These are phyloP conservation scores for Muscicapa adusta DNA, from an alignment of 2,113 vertebrate species.

Conservation along the genomic window DNA sequence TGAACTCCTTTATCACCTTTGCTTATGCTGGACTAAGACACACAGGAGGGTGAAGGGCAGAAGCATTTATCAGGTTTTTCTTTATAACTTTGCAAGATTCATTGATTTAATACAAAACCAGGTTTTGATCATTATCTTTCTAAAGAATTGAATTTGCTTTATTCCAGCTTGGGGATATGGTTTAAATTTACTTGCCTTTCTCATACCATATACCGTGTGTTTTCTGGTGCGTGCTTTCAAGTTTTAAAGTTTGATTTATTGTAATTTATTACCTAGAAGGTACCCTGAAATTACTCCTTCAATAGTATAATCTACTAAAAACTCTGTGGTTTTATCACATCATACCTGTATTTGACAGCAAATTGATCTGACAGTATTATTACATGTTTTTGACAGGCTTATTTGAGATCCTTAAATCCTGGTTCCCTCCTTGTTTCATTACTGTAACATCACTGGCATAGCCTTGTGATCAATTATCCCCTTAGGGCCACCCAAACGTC, in stretches of 20 bases:
- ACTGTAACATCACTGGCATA: not conserved
- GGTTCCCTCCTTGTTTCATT: slow-evolving; percentile 49
- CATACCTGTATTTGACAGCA: slow-evolving; percentile 41
- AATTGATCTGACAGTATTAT: slow-evolving; percentile 69
- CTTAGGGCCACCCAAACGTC: slow-evolving; percentile 17
- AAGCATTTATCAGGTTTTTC: not conserved
- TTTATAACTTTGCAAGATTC: not conserved
- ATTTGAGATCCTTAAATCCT: slow-evolving; percentile 49
- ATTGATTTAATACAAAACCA: slow-evolving; percentile 5
- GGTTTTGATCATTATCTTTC: slow-evolving; percentile 14
- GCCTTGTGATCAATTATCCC: slow-evolving; percentile 53
- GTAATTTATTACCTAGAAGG: slow-evolving; percentile 56
- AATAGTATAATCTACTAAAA: slow-evolving; percentile 53
- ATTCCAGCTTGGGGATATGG: not conserved
- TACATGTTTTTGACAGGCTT: slow-evolving; percentile 59
- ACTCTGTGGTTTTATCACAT: slow-evolving; percentile 34
- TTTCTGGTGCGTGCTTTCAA: not conserved
- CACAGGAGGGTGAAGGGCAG: not conserved
- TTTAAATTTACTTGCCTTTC: slow-evolving; percentile 8
- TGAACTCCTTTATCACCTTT: not conserved
- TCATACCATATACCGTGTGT: not conserved
- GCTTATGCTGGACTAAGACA: not conserved
- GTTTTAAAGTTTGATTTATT: slow-evolving; percentile 44
- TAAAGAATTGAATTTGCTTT: not conserved
- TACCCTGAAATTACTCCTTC: slow-evolving; percentile 49